A percentile compares a stretch with the other conserved stretches of the same genome.
These are phyloP conservation scores for Microchirus variegatus DNA, from an alignment of 2,797 vertebrate species.

Conservation along the genomic window DNA sequence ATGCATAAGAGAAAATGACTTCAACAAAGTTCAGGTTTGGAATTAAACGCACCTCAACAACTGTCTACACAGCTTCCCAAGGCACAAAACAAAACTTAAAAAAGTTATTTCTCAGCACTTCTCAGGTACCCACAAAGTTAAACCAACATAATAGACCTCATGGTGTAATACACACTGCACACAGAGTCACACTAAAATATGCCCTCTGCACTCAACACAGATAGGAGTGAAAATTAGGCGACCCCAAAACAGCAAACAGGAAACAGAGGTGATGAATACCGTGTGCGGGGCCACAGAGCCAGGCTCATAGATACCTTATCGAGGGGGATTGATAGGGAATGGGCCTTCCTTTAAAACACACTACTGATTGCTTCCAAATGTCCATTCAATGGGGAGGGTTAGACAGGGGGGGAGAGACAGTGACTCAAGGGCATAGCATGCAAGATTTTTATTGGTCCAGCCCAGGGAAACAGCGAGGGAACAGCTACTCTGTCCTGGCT, in stretches of 20 bases:
- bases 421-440: conserved; percentile 63
- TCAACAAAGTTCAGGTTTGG: background rate
- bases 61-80: conserved; percentile 19
- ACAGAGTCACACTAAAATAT: conserved; percentile 38
- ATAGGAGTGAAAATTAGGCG: conserved; percentile 80
- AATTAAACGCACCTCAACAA: conserved; percentile 40
- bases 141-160: conserved; percentile 4
- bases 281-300: conserved; percentile 78
- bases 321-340: conserved; percentile 75
- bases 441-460: conserved; percentile 82
- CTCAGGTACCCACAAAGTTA: conserved; percentile 16
- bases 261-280: conserved; percentile 97
- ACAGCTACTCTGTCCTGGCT: conserved; percentile 73
- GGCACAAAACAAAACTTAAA: background rate
- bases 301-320: conserved; percentile 93
- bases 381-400: conserved; percentile 72
- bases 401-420: conserved; percentile 51
- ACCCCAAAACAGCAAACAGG: conserved; percentile 86
- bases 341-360: conserved; percentile 84
- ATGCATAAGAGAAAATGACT: conserved; percentile 9
- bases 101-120: conserved; percentile 4
- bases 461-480: conserved; percentile 70
- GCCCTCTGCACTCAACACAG: conserved; percentile 62
- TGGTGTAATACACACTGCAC: conserved; percentile 18
- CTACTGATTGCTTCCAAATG: conserved; percentile 98